A percentile compares a stretch with the other conserved stretches of the same genome.
Conservation (phyloP, 1,140 invertebrate species). For the Cyclargus thomasi region DNA sequence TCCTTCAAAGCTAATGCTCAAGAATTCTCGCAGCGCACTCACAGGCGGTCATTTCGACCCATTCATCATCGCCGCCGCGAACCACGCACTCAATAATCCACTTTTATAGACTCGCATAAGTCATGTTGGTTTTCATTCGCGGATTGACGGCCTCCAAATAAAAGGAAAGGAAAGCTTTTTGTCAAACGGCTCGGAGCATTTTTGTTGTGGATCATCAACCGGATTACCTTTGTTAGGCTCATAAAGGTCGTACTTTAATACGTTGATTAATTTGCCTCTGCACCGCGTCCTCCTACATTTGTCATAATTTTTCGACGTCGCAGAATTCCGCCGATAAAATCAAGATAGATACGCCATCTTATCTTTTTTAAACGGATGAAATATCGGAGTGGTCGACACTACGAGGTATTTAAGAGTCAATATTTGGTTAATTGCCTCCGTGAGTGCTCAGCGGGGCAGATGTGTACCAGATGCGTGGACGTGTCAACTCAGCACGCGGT, state of each 20-base stretch:
- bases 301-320: slow-evolving; percentile 74
- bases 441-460: slow-evolving; percentile 49
- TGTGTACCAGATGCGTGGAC: slow-evolving; percentile 47
- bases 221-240: slow-evolving; percentile 50
- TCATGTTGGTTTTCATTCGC: slow-evolving; percentile 68
- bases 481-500: slow-evolving; percentile 49
- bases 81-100: slow-evolving; percentile 73
- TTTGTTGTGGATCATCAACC: slow-evolving; percentile 21
- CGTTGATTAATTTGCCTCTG: slow-evolving; percentile 57
- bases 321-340: slow-evolving; percentile 59
- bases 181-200: background rate
- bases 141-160: background rate
- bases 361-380: slow-evolving; percentile 6
- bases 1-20: slow-evolving; percentile 50
- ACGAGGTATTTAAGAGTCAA: background rate
- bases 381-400: slow-evolving; percentile 14
- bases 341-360: slow-evolving; percentile 59
- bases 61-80: slow-evolving; percentile 63
- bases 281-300: slow-evolving; percentile 52
- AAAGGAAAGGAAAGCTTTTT: background rate
- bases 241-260: slow-evolving; percentile 51
- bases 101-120: slow-evolving; percentile 72
- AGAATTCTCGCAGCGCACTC: slow-evolving; percentile 60
- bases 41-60: slow-evolving; percentile 50
- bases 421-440: background rate